phyloP scores from a whole-genome alignment of 1,140 invertebrate genomes.

The Leguminivora glycinivorella region DNA sequence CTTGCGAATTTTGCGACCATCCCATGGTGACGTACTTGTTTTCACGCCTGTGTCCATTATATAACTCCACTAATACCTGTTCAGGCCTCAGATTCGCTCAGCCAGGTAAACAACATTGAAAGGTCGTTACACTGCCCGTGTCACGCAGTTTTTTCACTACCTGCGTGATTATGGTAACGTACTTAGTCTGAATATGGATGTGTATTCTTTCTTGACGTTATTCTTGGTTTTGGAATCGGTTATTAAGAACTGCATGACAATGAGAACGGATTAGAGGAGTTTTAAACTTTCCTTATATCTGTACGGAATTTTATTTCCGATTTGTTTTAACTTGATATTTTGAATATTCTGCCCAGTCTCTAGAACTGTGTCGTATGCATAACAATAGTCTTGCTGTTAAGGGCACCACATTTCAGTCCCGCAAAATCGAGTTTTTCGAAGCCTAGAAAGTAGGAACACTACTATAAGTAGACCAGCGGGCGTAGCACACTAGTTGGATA shows the following conservation, averaged over 20 bases:
- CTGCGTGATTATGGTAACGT: background rate
- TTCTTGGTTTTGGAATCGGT: background rate
- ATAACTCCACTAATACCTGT: background rate
- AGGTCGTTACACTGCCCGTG: slow-evolving; percentile 9
- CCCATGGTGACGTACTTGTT: background rate
- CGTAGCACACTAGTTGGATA: too few relatives aligned
- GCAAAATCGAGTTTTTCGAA: too few relatives aligned
- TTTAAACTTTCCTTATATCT: too few relatives aligned
- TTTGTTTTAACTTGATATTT: too few relatives aligned
- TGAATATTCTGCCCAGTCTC: too few relatives aligned
- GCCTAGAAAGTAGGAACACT: too few relatives aligned
- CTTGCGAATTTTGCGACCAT: background rate
- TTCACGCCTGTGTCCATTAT: background rate
- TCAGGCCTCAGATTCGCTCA: background rate
- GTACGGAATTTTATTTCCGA: too few relatives aligned
- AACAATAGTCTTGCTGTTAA: too few relatives aligned
- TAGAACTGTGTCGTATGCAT: too few relatives aligned
- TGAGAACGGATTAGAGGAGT: too few relatives aligned
- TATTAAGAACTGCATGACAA: background rate
- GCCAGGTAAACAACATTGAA: slow-evolving; percentile 5
- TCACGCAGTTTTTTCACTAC: slow-evolving; percentile 7
- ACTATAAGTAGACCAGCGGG: too few relatives aligned
- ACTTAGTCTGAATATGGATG: background rate
- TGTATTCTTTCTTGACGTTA: background rate
- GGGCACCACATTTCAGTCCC: too few relatives aligned